A percentile compares a stretch with the other conserved stretches of the same genome.
phyloP scores from a whole-genome alignment of 2,113 vertebrate species.

The Mellivora capensis region DNA sequence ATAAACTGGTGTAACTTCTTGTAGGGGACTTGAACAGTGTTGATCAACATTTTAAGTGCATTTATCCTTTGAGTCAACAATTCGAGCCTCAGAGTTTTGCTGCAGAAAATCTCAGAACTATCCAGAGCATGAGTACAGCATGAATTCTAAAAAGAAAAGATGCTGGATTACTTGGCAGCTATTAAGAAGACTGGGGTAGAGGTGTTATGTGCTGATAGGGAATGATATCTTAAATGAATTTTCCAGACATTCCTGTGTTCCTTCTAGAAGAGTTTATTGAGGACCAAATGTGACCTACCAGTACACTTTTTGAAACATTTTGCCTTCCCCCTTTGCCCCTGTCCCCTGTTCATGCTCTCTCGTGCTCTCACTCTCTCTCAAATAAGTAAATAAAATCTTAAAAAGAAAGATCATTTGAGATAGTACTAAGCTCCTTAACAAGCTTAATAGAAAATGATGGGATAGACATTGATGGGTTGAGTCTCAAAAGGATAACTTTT shows the following conservation, averaged over 20 bases:
- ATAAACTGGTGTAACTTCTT: background rate
- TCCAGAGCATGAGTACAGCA: background rate
- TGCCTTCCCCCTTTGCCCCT: too few species aligned
- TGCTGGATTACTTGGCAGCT: too few species aligned
- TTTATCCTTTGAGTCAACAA: background rate
- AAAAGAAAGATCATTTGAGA: background rate
- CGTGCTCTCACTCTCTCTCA: background rate
- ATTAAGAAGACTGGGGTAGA: background rate
- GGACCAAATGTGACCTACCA: background rate
- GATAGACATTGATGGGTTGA: background rate
- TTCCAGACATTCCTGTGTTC: background rate
- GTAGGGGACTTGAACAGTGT: background rate
- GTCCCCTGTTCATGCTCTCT: background rate
- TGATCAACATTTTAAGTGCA: background rate
- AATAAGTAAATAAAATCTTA: background rate
- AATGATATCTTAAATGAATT: background rate
- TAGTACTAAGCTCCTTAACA: background rate
- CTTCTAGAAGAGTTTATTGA: background rate
- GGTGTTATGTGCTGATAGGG: background rate
- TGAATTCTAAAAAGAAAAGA: background rate
- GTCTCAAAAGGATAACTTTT: background rate
- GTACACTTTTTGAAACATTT: background rate
- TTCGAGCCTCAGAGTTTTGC: background rate
- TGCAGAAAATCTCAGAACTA: background rate
- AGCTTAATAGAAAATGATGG: background rate